phyloP scores from a whole-genome alignment of 1,140 invertebrate genomes.

The Bombus superbus region DNA sequence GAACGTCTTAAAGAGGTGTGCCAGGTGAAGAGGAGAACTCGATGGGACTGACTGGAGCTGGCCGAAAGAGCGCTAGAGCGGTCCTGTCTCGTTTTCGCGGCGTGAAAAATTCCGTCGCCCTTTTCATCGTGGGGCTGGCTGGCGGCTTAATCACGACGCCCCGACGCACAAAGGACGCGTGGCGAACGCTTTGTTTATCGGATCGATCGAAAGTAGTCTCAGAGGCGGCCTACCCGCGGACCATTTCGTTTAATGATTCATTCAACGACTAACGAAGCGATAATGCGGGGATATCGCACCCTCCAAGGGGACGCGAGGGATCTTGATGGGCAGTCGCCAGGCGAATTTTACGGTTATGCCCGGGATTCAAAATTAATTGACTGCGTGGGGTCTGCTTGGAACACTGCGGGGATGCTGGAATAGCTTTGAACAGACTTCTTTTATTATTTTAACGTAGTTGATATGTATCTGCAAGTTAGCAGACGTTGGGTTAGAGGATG shows the following conservation, averaged over 20 bases:
- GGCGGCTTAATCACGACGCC: slow-evolving; percentile 19
- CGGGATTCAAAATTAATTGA: slow-evolving; percentile 7
- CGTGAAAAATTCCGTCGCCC: slow-evolving; percentile 28
- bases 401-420: not conserved
- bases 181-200: slow-evolving; percentile 46
- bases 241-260: slow-evolving; percentile 44
- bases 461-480: not conserved
- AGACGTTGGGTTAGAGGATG: not conserved
- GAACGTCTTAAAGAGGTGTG: slow-evolving; percentile 18
- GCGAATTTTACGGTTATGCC: not conserved
- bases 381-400: not conserved
- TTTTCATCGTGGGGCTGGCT: not conserved
- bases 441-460: not conserved
- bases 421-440: not conserved
- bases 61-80: slow-evolving; percentile 2
- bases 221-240: not conserved
- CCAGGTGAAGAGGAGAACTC: not conserved
- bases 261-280: slow-evolving; percentile 38
- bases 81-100: not conserved
- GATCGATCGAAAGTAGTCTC: slow-evolving; percentile 45
- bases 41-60: not conserved
- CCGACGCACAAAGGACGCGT: slow-evolving; percentile 28
- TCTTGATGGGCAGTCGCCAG: not conserved
- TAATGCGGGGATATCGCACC: slow-evolving; percentile 11
- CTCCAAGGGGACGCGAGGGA: not conserved